Evolutionary conservation across 2,797 vertebrate genomes (phyloP), one percentile per base, ranked within the genome.

Genomic region (Stomatorhinus walkeri): DNA sequence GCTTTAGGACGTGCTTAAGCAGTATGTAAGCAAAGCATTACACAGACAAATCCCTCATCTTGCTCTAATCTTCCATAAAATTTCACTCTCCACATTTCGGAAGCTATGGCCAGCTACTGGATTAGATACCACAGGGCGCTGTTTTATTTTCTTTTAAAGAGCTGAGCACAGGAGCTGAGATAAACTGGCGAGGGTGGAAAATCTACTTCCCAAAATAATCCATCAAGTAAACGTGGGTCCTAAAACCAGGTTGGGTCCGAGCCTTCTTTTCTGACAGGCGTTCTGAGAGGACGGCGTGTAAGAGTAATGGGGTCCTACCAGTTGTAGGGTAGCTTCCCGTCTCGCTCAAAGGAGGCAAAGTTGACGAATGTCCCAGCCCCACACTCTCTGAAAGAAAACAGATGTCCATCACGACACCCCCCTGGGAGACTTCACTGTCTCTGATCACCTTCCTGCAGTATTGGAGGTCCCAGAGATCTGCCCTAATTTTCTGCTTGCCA

Each of bases 311-410:
- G 81, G 0, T 89, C 97, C 91, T 96, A 99, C 98, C 98, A 99
- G 89, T 98, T 99, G 91, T 98, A 99, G 0, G 98, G 98, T 52
- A 99, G 96, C 85, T 99, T 99, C 24, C 98, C 97, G 48, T 99
- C 98, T 89, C 97, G 94, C 89, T 99, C 98, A 84, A 99, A 96
- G 0, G 98, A 98, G 0, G 98, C 97, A 43, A 99, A 99, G 89
- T 99, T 99, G 87, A 99, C 97, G 49, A 99, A 99, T 0, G 98
- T 99, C 91, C 98, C 98, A 0, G 97, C 98, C 1, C 97, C 97
- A 0, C 97, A 98, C 9, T 98, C 97, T 91, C 98, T 99, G 94
- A 89, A 92, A 90, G 14, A 16, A 64, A 7, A 90, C 28, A 89
- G 88, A 16, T 81, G 32, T 12, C 14, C 36, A 79, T 79, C 7